Evolutionary conservation across 2,888 invertebrate genomes (phyloP).

Genomic region (Pimpla rufipes): DNA sequence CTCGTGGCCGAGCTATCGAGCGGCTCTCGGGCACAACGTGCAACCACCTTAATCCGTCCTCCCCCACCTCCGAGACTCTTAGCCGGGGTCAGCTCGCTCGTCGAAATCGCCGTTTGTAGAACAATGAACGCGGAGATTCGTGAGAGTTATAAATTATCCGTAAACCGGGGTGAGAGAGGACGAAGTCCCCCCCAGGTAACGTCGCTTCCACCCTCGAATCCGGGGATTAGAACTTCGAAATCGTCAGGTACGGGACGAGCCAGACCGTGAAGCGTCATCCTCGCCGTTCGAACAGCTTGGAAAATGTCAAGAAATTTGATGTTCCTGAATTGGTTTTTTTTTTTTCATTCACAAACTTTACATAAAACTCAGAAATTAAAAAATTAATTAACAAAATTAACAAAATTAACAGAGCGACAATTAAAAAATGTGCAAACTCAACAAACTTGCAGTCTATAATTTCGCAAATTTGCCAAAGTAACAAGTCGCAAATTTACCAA

Average conservation of each 20-base stretch:
- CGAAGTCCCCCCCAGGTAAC: conserved; percentile 76
- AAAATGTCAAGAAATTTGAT: too few relatives aligned
- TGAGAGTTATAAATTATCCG: conserved; percentile 81
- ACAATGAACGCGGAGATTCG: conserved; percentile 77
- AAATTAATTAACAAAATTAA: too few relatives aligned
- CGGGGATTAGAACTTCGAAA: conserved; percentile 65
- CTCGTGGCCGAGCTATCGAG: conserved; percentile 32
- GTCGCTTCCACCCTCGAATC: conserved; percentile 55
- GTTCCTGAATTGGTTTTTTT: too few relatives aligned
- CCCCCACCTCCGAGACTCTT: conserved; percentile 21
- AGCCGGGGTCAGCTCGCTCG: conserved; percentile 34
- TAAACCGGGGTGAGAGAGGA: conserved; percentile 71
- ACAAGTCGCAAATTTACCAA: too few relatives aligned
- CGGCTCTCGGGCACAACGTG: too few relatives aligned
- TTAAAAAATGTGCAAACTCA: too few relatives aligned
- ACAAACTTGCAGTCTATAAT: too few relatives aligned
- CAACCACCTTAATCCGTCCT: conserved; percentile 71
- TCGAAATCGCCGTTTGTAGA: conserved; percentile 77
- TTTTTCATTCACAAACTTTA: too few relatives aligned
- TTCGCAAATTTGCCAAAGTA: too few relatives aligned
- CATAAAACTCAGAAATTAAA: too few relatives aligned
- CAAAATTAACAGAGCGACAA: too few relatives aligned
- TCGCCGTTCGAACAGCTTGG: neutral
- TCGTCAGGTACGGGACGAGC: conserved; percentile 61
- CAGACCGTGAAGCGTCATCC: conserved; percentile 11